Base-by-base conservation (phyloP, 2,797 vertebrate species). In the Amniataba percoides region DNA sequence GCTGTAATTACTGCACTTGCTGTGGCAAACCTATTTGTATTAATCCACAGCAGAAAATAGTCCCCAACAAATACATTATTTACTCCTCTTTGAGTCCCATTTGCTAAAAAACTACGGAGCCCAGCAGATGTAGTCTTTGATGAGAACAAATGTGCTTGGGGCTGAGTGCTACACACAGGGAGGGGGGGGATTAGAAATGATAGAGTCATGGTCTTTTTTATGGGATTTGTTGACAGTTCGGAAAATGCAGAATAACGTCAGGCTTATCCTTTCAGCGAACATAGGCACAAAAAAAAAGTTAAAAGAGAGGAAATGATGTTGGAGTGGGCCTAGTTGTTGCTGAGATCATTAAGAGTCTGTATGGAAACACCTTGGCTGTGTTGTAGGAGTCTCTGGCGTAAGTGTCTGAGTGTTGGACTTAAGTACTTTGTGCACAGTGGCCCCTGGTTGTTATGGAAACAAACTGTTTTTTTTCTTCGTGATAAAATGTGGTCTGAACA, bases 381-480 rank as follows among this genome's bases (percentile, higher is more conserved):
- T 45, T 59, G 43, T 57, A 51, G 27, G 12, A 63, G 60, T 56
- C 27, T 76, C 39, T 63, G 75, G 48, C 5, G 1, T 6, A 49
- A 77, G 64, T 53, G 56, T 82, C 69, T 71, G 70, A 77, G 48
- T 31, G 60, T 74, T 56, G 40, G 58, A 57, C 72, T 65, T 42
- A 19, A 79, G 60, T 61, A 67, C 48, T 56, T 65, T 66, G 58
- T 71, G 42, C 42, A 71, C 66, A 79, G 75, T 67, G 74, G 78
- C 61, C 74, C 27, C 56, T 63, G 65, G 83, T 85, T 79, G 78
- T 83, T 84, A 78, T 79, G 80, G 88, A 87, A 86, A 83, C 78
- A 83, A 66, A 16, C 52, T 10, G n/a, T n/a, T 31, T 42, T 66
- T 75, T 78, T 71, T 36, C 65, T 70, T 71, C 23, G 2, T 21